Conservation (phyloP, 1,140 invertebrate species). For the Babylonia areolata region DNA sequence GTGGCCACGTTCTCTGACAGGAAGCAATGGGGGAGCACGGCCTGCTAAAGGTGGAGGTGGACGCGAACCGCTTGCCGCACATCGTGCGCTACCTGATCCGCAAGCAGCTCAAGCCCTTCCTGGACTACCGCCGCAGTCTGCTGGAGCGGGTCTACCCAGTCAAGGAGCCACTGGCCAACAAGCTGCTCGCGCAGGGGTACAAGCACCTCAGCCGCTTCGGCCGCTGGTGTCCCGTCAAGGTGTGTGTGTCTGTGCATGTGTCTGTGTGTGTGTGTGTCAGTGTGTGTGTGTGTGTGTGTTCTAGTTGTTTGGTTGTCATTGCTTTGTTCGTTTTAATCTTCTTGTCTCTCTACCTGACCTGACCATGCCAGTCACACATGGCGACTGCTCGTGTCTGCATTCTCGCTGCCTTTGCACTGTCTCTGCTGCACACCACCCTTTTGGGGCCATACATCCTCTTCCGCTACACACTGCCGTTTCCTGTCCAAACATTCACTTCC, state of each 20-base stretch:
- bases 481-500: too few species aligned
- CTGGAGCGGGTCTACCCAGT: conserved; percentile 75
- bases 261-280: too few species aligned
- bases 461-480: too few species aligned
- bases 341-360: too few species aligned
- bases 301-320: too few species aligned
- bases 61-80: conserved; percentile 70
- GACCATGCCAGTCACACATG: too few species aligned
- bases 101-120: conserved; percentile 70
- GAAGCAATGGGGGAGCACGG: conserved; percentile 70
- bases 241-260: conserved; percentile 38
- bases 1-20: conserved; percentile 39
- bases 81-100: conserved; percentile 72
- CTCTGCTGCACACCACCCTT: too few species aligned
- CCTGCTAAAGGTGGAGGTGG: conserved; percentile 68
- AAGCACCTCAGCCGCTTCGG: conserved; percentile 75
- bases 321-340: too few species aligned
- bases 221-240: conserved; percentile 75
- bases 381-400: too few species aligned
- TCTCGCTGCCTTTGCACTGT: too few species aligned
- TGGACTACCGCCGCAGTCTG: conserved; percentile 69
- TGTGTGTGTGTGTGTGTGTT: too few species aligned
- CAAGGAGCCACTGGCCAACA: conserved; percentile 66
- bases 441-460: too few species aligned
- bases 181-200: conserved; percentile 72